A percentile compares a stretch with the other conserved stretches of the same genome.
Evolutionary conservation across 2,113 vertebrate species (phyloP).

Genomic region (Otis tarda): DNA sequence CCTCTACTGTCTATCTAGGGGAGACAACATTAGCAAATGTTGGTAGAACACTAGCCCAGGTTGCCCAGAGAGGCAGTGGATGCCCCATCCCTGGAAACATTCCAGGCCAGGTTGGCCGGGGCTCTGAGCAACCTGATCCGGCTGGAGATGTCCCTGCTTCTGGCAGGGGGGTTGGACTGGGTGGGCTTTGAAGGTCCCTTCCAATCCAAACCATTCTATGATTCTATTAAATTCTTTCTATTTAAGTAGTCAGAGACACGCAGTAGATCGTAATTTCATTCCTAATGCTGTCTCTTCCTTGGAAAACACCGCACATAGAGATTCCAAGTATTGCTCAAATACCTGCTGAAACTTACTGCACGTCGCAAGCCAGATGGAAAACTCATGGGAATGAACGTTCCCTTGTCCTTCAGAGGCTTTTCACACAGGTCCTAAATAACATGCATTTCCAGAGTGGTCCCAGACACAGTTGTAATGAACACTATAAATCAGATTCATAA

Average conservation of each 20-base stretch:
- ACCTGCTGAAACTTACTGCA: neutral
- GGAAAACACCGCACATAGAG: neutral
- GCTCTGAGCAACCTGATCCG: too few species aligned
- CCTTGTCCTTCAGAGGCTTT: neutral
- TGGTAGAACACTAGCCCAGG: too few species aligned
- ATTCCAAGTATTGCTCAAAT: neutral
- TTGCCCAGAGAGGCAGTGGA: too few species aligned
- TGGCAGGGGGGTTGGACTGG: too few species aligned
- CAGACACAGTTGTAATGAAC: neutral
- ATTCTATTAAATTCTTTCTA: neutral
- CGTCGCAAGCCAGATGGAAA: neutral
- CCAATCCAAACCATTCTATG: too few species aligned
- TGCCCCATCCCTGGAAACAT: too few species aligned
- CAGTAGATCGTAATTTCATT: neutral
- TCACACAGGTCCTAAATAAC: neutral
- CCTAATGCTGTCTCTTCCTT: neutral
- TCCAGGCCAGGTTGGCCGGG: too few species aligned
- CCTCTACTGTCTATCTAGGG: neutral
- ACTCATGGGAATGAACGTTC: neutral
- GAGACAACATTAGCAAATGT: neutral
- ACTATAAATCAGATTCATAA: neutral
- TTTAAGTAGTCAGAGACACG: neutral
- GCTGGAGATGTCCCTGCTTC: too few species aligned
- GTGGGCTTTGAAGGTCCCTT: too few species aligned
- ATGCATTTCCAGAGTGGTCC: neutral